phyloP scores from a whole-genome alignment of 2,797 vertebrate species.

The Rhynchonycteris naso region DNA sequence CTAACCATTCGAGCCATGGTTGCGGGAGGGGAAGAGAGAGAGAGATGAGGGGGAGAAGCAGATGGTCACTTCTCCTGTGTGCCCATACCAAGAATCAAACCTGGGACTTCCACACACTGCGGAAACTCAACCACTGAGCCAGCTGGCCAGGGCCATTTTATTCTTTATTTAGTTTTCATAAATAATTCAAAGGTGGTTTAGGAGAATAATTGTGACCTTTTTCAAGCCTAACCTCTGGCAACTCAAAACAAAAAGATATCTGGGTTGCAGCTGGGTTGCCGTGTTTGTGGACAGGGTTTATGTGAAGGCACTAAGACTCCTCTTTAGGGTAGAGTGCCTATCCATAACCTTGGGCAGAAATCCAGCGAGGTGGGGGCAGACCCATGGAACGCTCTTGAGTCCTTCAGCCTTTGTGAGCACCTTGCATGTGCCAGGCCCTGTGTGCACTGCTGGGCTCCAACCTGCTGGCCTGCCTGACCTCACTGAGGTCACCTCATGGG shows the following conservation, averaged over 20 bases:
- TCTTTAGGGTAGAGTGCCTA: conserved; percentile 72
- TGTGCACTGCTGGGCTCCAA: too few relatives aligned
- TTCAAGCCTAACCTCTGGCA: conserved; percentile 83
- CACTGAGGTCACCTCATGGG: background rate
- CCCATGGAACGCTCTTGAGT: background rate
- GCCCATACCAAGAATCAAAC: too few relatives aligned
- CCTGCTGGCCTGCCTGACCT: background rate
- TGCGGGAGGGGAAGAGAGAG: too few relatives aligned
- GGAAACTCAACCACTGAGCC: too few relatives aligned
- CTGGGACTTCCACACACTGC: too few relatives aligned
- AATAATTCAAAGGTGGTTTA: conserved; percentile 86
- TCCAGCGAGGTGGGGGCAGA: background rate
- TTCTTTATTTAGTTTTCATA: conserved; percentile 87
- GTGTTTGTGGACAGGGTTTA: conserved; percentile 82
- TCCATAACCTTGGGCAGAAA: background rate
- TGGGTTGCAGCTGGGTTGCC: conserved; percentile 80
- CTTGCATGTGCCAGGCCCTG: background rate
- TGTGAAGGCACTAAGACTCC: conserved; percentile 74
- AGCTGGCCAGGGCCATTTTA: conserved; percentile 74
- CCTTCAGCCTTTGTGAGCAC: background rate
- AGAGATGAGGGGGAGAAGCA: too few relatives aligned
- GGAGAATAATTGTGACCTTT: conserved; percentile 85
- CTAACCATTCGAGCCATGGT: too few relatives aligned
- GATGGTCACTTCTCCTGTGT: too few relatives aligned
- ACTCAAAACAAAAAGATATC: conserved; percentile 85